Evolutionary conservation across 1,140 invertebrate species (phyloP), one percentile per base, ranked within the genome.

Genomic region (Drosophila seguyi): DNA sequence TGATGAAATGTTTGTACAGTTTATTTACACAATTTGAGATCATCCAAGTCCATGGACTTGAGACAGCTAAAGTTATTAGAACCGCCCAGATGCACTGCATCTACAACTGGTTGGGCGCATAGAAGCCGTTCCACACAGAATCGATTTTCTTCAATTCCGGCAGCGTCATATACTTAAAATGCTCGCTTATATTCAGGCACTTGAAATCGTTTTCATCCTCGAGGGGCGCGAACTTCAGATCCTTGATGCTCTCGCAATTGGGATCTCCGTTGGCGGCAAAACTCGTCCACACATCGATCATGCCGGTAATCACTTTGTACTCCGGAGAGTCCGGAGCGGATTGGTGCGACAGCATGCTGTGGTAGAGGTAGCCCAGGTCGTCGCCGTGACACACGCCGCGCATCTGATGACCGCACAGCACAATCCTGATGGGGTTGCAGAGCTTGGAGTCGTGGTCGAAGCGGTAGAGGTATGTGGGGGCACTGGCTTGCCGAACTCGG

Each of bases 281-380:
- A 48, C 88, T 88, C 5, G 92, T 93, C 93, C 93, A 93, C 48
- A 94, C 84, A 78, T 93, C 93, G 3, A 94, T 85, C 91, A 94
- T 94, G 42, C 91, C 81, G 38, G 91, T 82, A 29, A 93, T 94
- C 2, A 92, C 71, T 60, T 71, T 72, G 39, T 92, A 78, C 39
- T 91, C 92, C 0, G 73, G 83, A 0, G 92, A 81, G 6, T 79
- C 90, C 0, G 73, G 69, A 20, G 93, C 84, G 56, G 91, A 69
- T 47, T 93, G 92, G 18, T 87, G 75, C 13, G 92, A 93, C 34
- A 94, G 74, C 71, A 90, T 87, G 50, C 92, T 94, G 68, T 93
- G 92, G 78, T 95, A 96, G 7, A 96, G 73, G 86, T 95, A 96
- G 68, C 94, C 94, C 3, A 95, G 44, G 75, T 96, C 95, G 67